Evolutionary conservation across 2,888 invertebrate genomes (phyloP).

Genomic region (Parasteatoda lunata): DNA sequence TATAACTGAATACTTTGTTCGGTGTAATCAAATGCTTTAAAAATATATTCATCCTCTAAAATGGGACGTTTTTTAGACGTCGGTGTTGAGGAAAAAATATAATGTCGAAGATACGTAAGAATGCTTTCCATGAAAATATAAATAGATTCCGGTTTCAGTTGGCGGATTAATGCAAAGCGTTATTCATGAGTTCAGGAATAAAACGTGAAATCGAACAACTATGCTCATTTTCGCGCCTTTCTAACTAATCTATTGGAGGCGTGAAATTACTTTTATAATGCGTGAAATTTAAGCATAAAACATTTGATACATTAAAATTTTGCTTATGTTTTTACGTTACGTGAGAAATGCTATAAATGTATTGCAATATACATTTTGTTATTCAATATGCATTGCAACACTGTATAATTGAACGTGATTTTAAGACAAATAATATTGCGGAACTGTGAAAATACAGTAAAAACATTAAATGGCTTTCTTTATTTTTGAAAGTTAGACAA

Average conservation of each 20-base stretch:
- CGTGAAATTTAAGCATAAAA: no score
- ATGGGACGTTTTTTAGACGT: conserved; percentile 47
- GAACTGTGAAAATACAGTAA: conserved; percentile 2
- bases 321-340: no score
- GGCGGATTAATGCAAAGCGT: conserved; percentile 20
- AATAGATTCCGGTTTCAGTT: conserved; percentile 52
- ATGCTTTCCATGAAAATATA: conserved; percentile 53
- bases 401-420: no score
- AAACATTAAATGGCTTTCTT: background rate
- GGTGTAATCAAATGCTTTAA: conserved; percentile 59
- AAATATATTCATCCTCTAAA: conserved; percentile 65
- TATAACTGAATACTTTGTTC: conserved; percentile 65
- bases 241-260: no score
- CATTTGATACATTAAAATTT: no score
- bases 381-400: no score
- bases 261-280: no score
- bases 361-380: no score
- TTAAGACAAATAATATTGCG: no score
- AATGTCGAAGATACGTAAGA: conserved; percentile 32
- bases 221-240: background rate
- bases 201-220: background rate
- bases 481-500: background rate
- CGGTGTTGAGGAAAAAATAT: conserved; percentile 25
- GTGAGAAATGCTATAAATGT: no score
- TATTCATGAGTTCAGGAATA: conserved; percentile 17